Conservation (phyloP, 1,140 invertebrate species). For the Plectrocnemia conspersa region DNA sequence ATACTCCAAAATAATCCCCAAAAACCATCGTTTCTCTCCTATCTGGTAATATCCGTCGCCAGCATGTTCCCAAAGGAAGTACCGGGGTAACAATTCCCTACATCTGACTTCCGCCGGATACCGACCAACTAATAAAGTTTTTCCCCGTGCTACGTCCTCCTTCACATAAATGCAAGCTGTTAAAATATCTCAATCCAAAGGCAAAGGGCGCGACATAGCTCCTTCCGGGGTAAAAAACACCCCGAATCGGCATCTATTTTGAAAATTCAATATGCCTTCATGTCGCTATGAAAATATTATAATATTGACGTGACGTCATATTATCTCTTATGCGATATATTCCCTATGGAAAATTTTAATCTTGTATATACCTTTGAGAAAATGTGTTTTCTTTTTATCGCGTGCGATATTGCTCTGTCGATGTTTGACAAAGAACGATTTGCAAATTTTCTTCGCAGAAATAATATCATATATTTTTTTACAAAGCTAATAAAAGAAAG, state of each 20-base stretch:
- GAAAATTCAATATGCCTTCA: slow-evolving; percentile 32
- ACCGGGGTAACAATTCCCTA: slow-evolving; percentile 26
- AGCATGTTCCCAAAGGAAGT: slow-evolving; percentile 8
- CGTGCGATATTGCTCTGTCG: too few relatives aligned
- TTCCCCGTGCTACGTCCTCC: slow-evolving; percentile 7
- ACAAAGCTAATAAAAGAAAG: too few relatives aligned
- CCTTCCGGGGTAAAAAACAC: too few relatives aligned
- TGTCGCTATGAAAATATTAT: slow-evolving; percentile 31
- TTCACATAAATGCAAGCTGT: slow-evolving; percentile 35
- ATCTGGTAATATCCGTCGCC: slow-evolving; percentile 27
- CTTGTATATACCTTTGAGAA: slow-evolving; percentile 14
- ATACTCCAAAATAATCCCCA: too few relatives aligned
- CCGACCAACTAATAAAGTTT: slow-evolving; percentile 30
- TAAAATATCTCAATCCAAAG: slow-evolving; percentile 31
- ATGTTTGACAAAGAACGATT: too few relatives aligned
- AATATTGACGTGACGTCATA: slow-evolving; percentile 29
- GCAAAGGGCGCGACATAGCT: neutral
- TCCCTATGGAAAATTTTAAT: slow-evolving; percentile 25
- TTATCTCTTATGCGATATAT: slow-evolving; percentile 23
- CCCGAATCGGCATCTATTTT: slow-evolving; percentile 1
- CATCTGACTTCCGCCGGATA: slow-evolving; percentile 22
- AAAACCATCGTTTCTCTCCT: too few relatives aligned
- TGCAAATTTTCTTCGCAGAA: too few relatives aligned
- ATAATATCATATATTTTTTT: too few relatives aligned
- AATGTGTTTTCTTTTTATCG: too few relatives aligned